Base-by-base conservation (phyloP, 2,113 vertebrate genomes). In the Acinonyx jubatus region DNA sequence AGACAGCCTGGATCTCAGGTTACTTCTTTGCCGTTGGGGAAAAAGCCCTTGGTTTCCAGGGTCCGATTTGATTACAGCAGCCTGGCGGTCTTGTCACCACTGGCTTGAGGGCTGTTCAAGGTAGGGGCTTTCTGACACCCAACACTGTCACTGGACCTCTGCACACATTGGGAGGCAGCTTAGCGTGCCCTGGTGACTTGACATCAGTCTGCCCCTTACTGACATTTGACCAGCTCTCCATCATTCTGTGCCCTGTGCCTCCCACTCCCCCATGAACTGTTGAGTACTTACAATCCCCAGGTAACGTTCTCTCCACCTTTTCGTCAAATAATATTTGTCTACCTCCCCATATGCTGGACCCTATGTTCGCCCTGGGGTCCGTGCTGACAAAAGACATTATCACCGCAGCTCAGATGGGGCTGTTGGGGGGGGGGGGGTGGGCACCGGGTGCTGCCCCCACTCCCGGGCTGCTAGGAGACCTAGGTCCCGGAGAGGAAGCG, bases 41-140 rank as follows among this genome's bases (percentile, higher is more conserved):
- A 38, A 79, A 84, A 94, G 25, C 48, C 66, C 73, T 93, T 21
- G 38, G 33, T 86, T 96, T 96, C 78, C 85, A 82, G 66, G 66
- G 55, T 93, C 45, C 86, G 82, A 29, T 94, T 50, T 29, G 61
- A 81, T 93, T 52, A 68, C 89, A 65, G 57, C 14, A 3, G 79
- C 52, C 88, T 96, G 89, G 89, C 52, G 8, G 29, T 25, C 79
- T 19, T 57, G 61, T 61, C 63, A 36, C 55, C 3, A 2, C 36
- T 92, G 93, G 73, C 94, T 52, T 15, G 71, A 81, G 50, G 18
- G 16, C n/a, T 80, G n/a, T 55, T 87, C n/a, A 50, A 41, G 91
- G 71, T 45, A 19, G 63, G 57, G 19, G 57, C 68, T 91, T 61
- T n/a, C 55, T 90, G 89, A 81, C 55, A 94, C 38, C 31, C 57